These are phyloP conservation scores for Leucozona laternaria DNA, from an alignment of 2,888 invertebrate genomes.

Conservation along the genomic window DNA sequence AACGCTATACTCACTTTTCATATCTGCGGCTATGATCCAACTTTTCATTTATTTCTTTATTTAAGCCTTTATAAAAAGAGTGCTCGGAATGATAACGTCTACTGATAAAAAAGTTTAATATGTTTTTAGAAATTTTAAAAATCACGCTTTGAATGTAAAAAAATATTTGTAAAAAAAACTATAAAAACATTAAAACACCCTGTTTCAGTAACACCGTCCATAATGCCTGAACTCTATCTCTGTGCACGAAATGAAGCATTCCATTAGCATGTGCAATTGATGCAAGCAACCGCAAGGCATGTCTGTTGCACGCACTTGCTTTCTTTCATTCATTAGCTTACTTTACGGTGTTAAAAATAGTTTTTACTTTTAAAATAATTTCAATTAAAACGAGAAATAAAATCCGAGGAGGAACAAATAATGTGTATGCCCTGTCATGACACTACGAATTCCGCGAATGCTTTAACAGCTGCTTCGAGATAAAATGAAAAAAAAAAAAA, in stretches of 20 bases:
- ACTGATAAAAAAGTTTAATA: too few relatives aligned
- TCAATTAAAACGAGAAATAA: constrained; percentile 5
- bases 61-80: too few relatives aligned
- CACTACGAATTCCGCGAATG: constrained; percentile 27
- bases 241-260: constrained; percentile 4
- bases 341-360: not conserved
- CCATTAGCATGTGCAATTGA: not conserved
- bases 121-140: too few relatives aligned
- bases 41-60: too few relatives aligned
- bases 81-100: too few relatives aligned
- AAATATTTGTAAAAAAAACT: too few relatives aligned
- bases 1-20: too few relatives aligned
- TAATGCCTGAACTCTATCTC: not conserved
- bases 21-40: too few relatives aligned
- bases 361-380: not conserved
- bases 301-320: constrained; percentile 1
- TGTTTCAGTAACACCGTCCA: not conserved
- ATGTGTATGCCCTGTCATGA: constrained; percentile 31
- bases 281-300: constrained; percentile 6
- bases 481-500: not conserved
- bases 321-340: constrained; percentile 23
- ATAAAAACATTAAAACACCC: not conserved
- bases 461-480: constrained; percentile 17
- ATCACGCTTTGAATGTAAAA: too few relatives aligned
- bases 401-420: not conserved